Evolutionary conservation across 2,888 invertebrate genomes (phyloP), one percentile per base, ranked within the genome.

Genomic region (Eucriotettix oculatus): DNA sequence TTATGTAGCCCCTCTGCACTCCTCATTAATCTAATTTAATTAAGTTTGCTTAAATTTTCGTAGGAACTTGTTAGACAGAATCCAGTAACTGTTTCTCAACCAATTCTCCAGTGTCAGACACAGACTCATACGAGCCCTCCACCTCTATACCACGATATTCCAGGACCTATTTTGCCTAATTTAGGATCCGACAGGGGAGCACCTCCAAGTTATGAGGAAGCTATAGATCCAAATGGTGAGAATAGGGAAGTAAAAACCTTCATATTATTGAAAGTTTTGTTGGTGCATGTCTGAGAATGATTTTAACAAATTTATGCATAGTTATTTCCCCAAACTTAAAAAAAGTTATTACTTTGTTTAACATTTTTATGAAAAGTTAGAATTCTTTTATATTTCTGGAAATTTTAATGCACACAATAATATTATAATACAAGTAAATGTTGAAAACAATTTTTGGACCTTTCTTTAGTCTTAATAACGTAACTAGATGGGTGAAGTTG

Each of bases 131-230:
- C 56, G n/a, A 61, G 16, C 48, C 71, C 71, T 55, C 70, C 71
- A 48, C 68, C 73, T 10, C 67, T 69, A 3, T 70, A 69, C 60
- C 68, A 68, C 60, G 69, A 69, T 60, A 68, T 71, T 42, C 62
- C 61, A 40, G 60, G 63, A 48, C 63, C 58, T n/a, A 60, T 59
- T 48, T 16, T 68, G 66, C 41, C 68, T 68, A 64, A 69, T 68
- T 10, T 67, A 68, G 16, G 66, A 16, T 68, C 66, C 12, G 73
- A 74, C 61, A 68, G 73, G 60, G 77, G 76, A 14, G 78, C 79
- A 64, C 81, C 81, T n/a, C 81, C 81, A 53, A 76, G 80, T 1
- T 82, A 82, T 64, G 81, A 82, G 65, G 81, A 82, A 69, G 80
- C 78, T 55, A 79, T 80, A 64, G 78, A 81, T 71, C 80, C 80